Evolutionary conservation across 2,888 invertebrate genomes (phyloP).

Genomic region (Acleris cristana): DNA sequence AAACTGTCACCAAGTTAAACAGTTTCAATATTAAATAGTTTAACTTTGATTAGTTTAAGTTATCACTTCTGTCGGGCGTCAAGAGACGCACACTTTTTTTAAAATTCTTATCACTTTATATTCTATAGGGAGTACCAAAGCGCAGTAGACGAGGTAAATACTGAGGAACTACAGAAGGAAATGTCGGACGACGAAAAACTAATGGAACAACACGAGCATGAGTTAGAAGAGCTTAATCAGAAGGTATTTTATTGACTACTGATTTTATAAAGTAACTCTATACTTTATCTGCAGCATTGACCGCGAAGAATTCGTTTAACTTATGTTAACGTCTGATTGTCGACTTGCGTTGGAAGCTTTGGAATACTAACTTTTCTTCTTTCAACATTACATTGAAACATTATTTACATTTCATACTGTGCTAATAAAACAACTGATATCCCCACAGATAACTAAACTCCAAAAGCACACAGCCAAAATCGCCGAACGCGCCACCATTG

Average conservation of each 20-base stretch:
- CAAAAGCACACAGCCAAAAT: slow-evolving; percentile 85
- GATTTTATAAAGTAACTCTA: neutral
- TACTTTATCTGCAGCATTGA: no score
- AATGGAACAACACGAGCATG: slow-evolving; percentile 83
- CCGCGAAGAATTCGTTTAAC: no score
- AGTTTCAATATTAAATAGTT: no score
- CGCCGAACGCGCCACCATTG: slow-evolving; percentile 85
- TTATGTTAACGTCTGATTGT: no score
- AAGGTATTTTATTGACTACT: slow-evolving; percentile 70
- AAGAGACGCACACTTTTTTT: no score
- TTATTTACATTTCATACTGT: no score
- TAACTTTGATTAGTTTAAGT: no score
- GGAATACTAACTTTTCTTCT: no score
- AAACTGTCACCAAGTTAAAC: no score
- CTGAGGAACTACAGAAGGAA: slow-evolving; percentile 80
- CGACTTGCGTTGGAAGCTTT: no score
- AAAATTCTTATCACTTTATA: slow-evolving; percentile 2
- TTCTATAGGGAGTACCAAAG: slow-evolving; percentile 68
- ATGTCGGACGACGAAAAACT: slow-evolving; percentile 84
- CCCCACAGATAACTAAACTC: slow-evolving; percentile 66
- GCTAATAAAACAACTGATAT: neutral
- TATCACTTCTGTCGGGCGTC: no score
- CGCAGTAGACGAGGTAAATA: slow-evolving; percentile 77
- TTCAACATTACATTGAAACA: no score
- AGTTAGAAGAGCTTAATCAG: slow-evolving; percentile 84